Base-by-base conservation (phyloP, 1,140 invertebrate genomes). In the Aleiodes sp. region DNA sequence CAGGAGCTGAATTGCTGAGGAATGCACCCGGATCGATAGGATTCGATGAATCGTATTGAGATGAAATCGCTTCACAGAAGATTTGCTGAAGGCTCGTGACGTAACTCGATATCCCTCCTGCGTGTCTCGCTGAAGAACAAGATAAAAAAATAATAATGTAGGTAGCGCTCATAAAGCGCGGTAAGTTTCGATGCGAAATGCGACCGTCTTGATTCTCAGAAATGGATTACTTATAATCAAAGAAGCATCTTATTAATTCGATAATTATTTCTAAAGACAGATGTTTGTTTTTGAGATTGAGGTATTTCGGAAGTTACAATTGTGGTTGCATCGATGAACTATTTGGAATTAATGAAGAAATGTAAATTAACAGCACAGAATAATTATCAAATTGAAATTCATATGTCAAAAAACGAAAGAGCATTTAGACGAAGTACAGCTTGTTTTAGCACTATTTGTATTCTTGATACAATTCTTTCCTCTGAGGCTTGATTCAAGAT, bases 21-120 rank as follows among this genome's bases (percentile, higher is more conserved):
- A 43, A 37, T 35, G 59, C 60, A 52, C 46, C 37, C 29, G 56
- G 35, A 68, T 68, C 66, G 66, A 68, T 68, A 28, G 29, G 37
- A 33, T 9, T 63, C 56, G 35, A 28, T 33, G 65, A 29, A 68
- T 68, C 56, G 46, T 43, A 43, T 43, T 43, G 39, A 43, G 39
- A 43, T 2, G 39, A 12, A 43, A 43, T 43, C 24, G 24, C 24
- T 56, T 19, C 7, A 8, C 26, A 24, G 24, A 19, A 12, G 46
- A 28, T 24, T 12, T 24, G 6, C 21, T 56, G 4, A 26, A 12
- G 12, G 46, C 21, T 10, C 19, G 26, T 56, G 46, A 56, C 46
- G 46, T 56, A 56, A 56, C 21, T 26, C 46, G 46, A 56, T 56
- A 56, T 56, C 19, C 46, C 39, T 39, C 14, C 37, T 24, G 46